Conservation (phyloP, 2,797 vertebrate genomes). For the Anas flavirostris region DNA sequence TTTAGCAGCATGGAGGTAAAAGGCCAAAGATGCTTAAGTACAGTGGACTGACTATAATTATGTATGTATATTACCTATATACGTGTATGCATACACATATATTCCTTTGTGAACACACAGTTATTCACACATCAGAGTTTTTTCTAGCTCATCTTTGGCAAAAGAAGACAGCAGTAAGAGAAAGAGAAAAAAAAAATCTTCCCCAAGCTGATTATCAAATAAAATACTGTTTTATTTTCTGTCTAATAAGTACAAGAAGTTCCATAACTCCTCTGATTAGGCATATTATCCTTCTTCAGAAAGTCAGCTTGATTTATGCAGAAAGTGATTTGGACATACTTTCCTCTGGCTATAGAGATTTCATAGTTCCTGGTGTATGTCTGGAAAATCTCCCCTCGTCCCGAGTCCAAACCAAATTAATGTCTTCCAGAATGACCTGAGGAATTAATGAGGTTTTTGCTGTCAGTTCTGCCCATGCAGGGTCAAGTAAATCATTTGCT, state of each 20-base stretch:
- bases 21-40: slow-evolving; percentile 77
- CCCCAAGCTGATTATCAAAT: slow-evolving; percentile 88
- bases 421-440: slow-evolving; percentile 93
- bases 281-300: slow-evolving; percentile 89
- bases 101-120: slow-evolving; percentile 77
- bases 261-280: slow-evolving; percentile 91
- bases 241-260: slow-evolving; percentile 95
- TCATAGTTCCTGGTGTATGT: slow-evolving; percentile 95
- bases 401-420: slow-evolving; percentile 96
- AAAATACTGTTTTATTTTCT: slow-evolving; percentile 93
- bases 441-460: slow-evolving; percentile 98
- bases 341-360: slow-evolving; percentile 88
- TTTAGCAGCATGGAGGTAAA: slow-evolving; percentile 42
- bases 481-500: slow-evolving; percentile 98
- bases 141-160: slow-evolving; percentile 77
- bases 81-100: not conserved
- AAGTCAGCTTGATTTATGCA: slow-evolving; percentile 91
- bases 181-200: slow-evolving; percentile 54
- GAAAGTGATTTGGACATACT: slow-evolving; percentile 90
- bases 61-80: not conserved
- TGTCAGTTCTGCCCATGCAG: slow-evolving; percentile 88
- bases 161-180: slow-evolving; percentile 80
- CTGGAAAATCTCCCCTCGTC: slow-evolving; percentile 94
- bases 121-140: slow-evolving; percentile 76
- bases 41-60: slow-evolving; percentile 33